phyloP scores from a whole-genome alignment of 2,113 vertebrate species.

The Lepisosteus osseus region DNA sequence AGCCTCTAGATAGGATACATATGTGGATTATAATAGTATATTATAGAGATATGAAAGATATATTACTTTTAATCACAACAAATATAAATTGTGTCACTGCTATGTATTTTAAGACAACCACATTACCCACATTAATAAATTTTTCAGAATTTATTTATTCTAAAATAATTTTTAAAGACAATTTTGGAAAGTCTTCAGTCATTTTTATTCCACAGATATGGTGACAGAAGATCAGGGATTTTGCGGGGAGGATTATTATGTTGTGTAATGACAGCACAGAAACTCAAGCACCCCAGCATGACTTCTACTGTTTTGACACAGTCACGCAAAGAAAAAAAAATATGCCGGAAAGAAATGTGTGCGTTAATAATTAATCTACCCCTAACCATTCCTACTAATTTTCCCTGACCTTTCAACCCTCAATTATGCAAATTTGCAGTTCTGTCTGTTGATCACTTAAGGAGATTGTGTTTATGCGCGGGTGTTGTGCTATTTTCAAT shows the following conservation, averaged over 20 bases:
- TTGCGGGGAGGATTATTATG: background rate
- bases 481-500: constrained; percentile 24
- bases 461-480: constrained; percentile 48
- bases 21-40: too few relatives aligned
- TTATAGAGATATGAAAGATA: too few relatives aligned
- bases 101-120: too few relatives aligned
- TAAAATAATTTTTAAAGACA: too few relatives aligned
- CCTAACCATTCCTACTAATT: constrained; percentile 65
- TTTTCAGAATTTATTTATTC: too few relatives aligned
- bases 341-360: constrained; percentile 40
- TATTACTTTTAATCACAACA: too few relatives aligned
- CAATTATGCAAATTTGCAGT: constrained; percentile 70
- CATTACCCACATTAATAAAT: too few relatives aligned
- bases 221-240: background rate
- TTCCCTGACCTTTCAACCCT: constrained; percentile 70
- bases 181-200: too few relatives aligned
- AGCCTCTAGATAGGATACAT: too few relatives aligned
- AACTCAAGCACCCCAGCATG: background rate
- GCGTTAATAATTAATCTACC: constrained; percentile 72
- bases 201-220: too few relatives aligned
- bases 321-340: background rate
- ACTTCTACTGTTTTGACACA: background rate
- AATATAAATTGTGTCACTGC: too few relatives aligned
- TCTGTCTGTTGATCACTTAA: constrained; percentile 55
- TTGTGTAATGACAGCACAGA: background rate